Evolutionary conservation across 2,888 invertebrate genomes (phyloP), one percentile per base, ranked within the genome.

Genomic region (Agrilus cyanescens): DNA sequence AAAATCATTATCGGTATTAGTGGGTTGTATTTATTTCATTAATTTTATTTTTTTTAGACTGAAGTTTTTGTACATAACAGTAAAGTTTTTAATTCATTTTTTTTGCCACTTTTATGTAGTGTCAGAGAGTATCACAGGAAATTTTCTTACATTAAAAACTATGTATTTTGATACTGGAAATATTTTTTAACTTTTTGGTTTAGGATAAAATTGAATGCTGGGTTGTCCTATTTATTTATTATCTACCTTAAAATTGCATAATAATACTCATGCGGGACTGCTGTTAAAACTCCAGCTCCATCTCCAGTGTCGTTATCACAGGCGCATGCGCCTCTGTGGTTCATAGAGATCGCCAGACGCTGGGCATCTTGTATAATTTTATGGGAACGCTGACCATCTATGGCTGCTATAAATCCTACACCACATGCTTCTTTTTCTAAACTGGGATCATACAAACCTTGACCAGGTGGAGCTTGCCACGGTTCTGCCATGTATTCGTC

Each of bases 231-330:
- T 25, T 10, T n/a, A 13, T 30, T 13, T 14, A 29, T 32, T 34
- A 51, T 53, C 68, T 71, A 89, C 88, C 84, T 82, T 60, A 93
- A 75, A 63, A 84, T 80, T 55, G 83, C 80, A 53, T 78, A 74
- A 71, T 96, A 98, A 65, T 94, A 83, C 58, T 82, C 80, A 68
- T 98, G 95, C 35, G 98, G 98, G 62, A 98, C 95, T 57, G 94
- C 93, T 50, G 90, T 87, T 61, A 97, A 76, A 47, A 97, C 89
- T 44, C 98, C 98, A 49, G 98, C 97, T 49, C 98, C 98, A 68
- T 98, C 98, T 45, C 98, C 98, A 40, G 96, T 95, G 70, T 97
- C 95, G 70, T 97, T 97, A 74, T 98, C 98, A 72, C 96, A 95
- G 33, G 95, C 93, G 71, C 95, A 96, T 39, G 97, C 98, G 59